phyloP scores from a whole-genome alignment of 2,888 invertebrate genomes.

The Linyphia triangularis region DNA sequence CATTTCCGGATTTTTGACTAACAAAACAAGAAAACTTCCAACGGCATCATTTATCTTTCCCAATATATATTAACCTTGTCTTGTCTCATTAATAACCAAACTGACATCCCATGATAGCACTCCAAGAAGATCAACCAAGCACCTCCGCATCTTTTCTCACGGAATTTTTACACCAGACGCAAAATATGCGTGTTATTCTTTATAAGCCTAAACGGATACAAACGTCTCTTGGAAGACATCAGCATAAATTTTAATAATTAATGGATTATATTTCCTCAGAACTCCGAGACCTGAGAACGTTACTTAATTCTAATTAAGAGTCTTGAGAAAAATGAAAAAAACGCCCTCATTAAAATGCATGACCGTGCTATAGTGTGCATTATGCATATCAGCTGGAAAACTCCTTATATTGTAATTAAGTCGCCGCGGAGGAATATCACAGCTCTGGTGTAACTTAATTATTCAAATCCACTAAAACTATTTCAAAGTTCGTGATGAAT shows the following conservation, averaged over 20 bases:
- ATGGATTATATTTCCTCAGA: slow-evolving; percentile 25
- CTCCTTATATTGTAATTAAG: slow-evolving; percentile 71
- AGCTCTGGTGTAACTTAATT: slow-evolving; percentile 52
- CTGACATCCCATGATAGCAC: slow-evolving; percentile 12
- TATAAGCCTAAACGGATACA: slow-evolving; percentile 17
- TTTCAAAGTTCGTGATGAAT: slow-evolving; percentile 57
- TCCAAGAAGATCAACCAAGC: neutral
- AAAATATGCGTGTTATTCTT: slow-evolving; percentile 17
- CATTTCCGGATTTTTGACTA: neutral
- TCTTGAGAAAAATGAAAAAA: slow-evolving; percentile 19
- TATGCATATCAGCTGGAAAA: slow-evolving; percentile 22
- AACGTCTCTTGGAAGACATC: slow-evolving; percentile 23
- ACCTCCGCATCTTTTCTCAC: neutral
- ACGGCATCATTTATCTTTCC: neutral
- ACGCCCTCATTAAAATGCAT: slow-evolving; percentile 56
- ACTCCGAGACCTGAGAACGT: slow-evolving; percentile 18
- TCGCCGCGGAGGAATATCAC: slow-evolving; percentile 17
- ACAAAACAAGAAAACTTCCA: neutral
- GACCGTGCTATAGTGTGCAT: slow-evolving; percentile 53
- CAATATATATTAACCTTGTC: neutral
- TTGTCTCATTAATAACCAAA: slow-evolving; percentile 32
- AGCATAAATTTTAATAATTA: slow-evolving; percentile 72
- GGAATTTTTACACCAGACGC: neutral
- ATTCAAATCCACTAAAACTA: slow-evolving; percentile 70
- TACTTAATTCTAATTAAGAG: slow-evolving; percentile 70